Base-by-base conservation (phyloP, 2,113 vertebrate species). In the Vireo altiloquus region DNA sequence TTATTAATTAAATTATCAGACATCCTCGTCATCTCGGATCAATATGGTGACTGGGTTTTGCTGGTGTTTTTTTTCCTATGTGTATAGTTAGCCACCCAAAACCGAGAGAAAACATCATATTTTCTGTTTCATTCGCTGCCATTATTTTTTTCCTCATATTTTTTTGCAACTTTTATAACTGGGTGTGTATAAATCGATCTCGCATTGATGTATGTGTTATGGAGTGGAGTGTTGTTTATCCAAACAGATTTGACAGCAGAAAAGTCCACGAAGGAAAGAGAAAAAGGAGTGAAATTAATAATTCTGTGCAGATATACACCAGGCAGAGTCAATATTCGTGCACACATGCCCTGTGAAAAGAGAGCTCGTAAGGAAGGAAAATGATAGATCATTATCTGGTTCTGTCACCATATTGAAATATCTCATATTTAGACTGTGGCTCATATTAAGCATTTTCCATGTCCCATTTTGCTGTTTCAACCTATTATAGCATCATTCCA, bases 161-260 rank as follows among this genome's bases (percentile, higher is more conserved):
- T 77, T 53, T 96, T 96, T 96, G 71, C 75, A 68, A 82, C 57
- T 81, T 75, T 94, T 94, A 16, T 87, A 11, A 79, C 28, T 37
- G 77, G 82, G 86, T 57, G 87, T 69, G 71, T 92, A 57, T 46
- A 35, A 81, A 90, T 39, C 7, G 60, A 90, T 54, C 90, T 91
- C 25, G 68, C 82, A 87, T 96, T 65, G 83, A 37, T 94, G 52
- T 94, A 11, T 33, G 49, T 94, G 66, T 75, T 90, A 75, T 5
- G 15, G 78, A 93, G 74, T 25, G 69, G 87, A 95, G 97, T 84
- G 97, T 97, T 97, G 97, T 97, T 97, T 96, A 97, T 97, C 96
- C 96, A 97, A 97, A 97, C 97, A 91, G 87, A 90, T 47, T 53
- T 2, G 18, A 79, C 61, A 63, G 65, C 49, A 80, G 74, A 7